phyloP scores from a whole-genome alignment of 2,888 invertebrate genomes.

The Drosophila meridiana region DNA sequence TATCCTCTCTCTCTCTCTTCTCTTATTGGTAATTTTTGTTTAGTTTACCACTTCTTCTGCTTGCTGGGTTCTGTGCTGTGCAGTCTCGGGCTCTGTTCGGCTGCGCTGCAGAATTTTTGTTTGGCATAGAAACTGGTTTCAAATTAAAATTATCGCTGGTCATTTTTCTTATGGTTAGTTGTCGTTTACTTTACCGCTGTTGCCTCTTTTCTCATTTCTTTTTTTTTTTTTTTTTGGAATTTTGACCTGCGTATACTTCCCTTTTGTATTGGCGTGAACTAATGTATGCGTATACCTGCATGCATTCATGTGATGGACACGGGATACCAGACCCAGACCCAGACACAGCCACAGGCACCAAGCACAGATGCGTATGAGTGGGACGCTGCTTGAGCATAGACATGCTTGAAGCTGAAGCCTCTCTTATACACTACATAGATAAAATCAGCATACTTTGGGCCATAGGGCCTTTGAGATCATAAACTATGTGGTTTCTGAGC shows the following conservation, averaged over 20 bases:
- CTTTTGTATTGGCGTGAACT: slow-evolving; percentile 64
- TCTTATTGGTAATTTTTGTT: slow-evolving; percentile 65
- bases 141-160: slow-evolving; percentile 84
- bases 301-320: slow-evolving; percentile 38
- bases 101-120: slow-evolving; percentile 73
- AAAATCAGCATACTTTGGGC: not conserved
- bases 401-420: slow-evolving; percentile 12
- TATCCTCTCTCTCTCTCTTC: not conserved
- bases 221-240: slow-evolving; percentile 57
- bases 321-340: slow-evolving; percentile 15
- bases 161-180: slow-evolving; percentile 81
- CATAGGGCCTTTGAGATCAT: not conserved
- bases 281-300: slow-evolving; percentile 44
- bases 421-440: slow-evolving; percentile 1
- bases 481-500: not conserved
- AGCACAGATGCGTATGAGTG: slow-evolving; percentile 18
- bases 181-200: slow-evolving; percentile 71
- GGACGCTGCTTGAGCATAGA: slow-evolving; percentile 12
- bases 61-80: slow-evolving; percentile 42
- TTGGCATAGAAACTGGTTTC: slow-evolving; percentile 83
- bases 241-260: slow-evolving; percentile 69
- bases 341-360: too few species aligned
- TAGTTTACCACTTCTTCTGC: slow-evolving; percentile 55
- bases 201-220: slow-evolving; percentile 35
- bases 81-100: slow-evolving; percentile 46